Evolutionary conservation across 2,797 vertebrate species (phyloP).

Genomic region (Anguilla obscura): DNA sequence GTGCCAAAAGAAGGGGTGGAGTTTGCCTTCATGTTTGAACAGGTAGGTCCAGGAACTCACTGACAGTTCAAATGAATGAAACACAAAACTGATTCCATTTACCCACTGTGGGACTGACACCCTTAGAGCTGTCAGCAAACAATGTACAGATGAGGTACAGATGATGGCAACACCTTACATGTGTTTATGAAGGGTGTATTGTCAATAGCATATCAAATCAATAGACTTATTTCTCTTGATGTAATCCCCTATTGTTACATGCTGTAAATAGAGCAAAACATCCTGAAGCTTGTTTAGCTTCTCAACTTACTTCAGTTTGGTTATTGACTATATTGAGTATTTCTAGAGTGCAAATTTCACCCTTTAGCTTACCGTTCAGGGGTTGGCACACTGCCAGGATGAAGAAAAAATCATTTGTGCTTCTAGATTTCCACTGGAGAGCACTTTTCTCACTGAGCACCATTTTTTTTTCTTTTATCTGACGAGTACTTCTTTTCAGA

Average conservation of each 20-base stretch:
- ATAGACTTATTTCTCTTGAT: background rate
- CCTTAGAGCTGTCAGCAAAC: background rate
- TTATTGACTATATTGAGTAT: background rate
- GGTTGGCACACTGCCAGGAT: background rate
- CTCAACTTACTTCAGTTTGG: background rate
- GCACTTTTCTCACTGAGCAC: background rate
- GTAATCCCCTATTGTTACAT: background rate
- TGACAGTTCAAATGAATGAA: background rate
- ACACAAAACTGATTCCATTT: background rate
- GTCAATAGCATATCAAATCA: background rate
- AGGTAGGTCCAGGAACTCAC: constrained; percentile 67
- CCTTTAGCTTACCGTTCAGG: background rate
- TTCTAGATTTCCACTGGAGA: background rate
- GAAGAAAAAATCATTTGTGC: background rate
- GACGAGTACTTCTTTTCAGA: too few relatives aligned
- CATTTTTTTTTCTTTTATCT: too few relatives aligned
- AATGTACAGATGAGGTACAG: background rate
- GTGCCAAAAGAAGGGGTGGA: constrained; percentile 90
- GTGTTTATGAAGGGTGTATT: background rate
- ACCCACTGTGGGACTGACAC: background rate
- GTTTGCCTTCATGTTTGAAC: constrained; percentile 96
- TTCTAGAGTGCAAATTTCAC: background rate
- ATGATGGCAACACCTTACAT: background rate
- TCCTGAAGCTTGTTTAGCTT: background rate
- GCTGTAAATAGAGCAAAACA: background rate